Evolutionary conservation across 2,888 invertebrate genomes (phyloP).

Genomic region (Callosobruchus maculatus): DNA sequence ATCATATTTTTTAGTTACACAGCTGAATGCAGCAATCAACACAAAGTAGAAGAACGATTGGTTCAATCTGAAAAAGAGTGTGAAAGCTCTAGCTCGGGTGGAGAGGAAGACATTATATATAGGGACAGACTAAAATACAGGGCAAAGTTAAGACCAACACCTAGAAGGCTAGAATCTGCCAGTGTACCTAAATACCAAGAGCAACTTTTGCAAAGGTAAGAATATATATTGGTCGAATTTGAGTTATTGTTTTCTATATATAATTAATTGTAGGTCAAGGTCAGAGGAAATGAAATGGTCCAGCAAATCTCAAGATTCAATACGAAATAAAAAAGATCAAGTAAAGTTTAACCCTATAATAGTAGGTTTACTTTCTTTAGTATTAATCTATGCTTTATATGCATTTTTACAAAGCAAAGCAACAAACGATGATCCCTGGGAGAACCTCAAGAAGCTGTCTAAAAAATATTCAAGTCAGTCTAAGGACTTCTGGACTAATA

Average conservation of each 20-base stretch:
- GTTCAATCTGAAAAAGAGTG: background rate
- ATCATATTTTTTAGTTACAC: background rate
- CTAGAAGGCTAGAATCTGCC: background rate
- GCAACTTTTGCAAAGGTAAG: background rate
- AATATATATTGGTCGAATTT: background rate
- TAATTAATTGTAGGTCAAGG: background rate
- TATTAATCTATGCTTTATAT: background rate
- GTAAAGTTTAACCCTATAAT: background rate
- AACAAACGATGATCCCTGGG: background rate
- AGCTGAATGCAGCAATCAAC: background rate
- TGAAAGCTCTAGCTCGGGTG: background rate
- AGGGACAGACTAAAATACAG: background rate
- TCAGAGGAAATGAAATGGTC: background rate
- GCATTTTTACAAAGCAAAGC: background rate
- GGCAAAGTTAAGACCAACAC: background rate
- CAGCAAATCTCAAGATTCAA: background rate
- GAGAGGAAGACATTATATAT: background rate
- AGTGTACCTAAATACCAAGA: background rate
- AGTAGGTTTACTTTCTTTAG: background rate
- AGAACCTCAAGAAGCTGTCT: slow-evolving; percentile 21
- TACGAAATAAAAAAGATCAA: background rate
- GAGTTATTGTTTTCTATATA: background rate
- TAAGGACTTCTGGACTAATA: slow-evolving; percentile 39
- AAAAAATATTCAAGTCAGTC: slow-evolving; percentile 40
- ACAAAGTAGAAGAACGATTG: background rate